Percentiles rank a stretch among this genome's conserved stretches.
Evolutionary conservation across 2,113 vertebrate genomes (phyloP).

Genomic region (Catharus minimus): DNA sequence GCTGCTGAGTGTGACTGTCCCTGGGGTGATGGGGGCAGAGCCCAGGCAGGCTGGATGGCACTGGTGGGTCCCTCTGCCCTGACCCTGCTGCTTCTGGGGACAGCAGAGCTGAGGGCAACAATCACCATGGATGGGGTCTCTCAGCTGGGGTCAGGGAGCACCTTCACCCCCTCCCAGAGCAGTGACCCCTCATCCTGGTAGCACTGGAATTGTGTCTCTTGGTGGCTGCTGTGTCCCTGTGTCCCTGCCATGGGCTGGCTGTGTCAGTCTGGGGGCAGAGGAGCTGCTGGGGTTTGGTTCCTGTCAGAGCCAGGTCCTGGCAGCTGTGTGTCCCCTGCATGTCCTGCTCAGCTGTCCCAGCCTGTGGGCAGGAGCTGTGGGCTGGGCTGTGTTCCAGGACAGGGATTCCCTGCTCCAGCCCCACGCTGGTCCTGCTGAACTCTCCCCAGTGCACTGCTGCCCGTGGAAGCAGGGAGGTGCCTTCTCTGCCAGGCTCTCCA

Average conservation of each 20-base stretch:
- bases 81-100: not conserved
- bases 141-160: not conserved
- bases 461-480: fast-evolving
- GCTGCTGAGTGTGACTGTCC: not conserved
- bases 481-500: not conserved
- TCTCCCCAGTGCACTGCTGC: not conserved
- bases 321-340: fast-evolving
- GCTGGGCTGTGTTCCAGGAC: not conserved
- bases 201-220: not conserved
- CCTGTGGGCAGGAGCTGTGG: not conserved
- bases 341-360: not conserved
- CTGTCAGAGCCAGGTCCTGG: not conserved
- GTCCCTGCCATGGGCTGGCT: not conserved
- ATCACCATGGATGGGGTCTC: not conserved
- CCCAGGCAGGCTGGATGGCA: not conserved
- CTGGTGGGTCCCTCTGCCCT: not conserved
- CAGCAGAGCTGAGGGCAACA: not conserved
- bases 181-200: fast-evolving
- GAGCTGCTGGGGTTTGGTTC: not conserved
- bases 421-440: fast-evolving
- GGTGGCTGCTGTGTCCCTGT: not conserved
- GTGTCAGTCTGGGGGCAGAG: not conserved
- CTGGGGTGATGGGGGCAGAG: not conserved
- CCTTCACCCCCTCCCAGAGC: fast-evolving
- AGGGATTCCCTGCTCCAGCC: not conserved